Base-by-base conservation (phyloP, 92 coral and sea anemone genomes). In the Umimayanthus chanpuru region DNA sequence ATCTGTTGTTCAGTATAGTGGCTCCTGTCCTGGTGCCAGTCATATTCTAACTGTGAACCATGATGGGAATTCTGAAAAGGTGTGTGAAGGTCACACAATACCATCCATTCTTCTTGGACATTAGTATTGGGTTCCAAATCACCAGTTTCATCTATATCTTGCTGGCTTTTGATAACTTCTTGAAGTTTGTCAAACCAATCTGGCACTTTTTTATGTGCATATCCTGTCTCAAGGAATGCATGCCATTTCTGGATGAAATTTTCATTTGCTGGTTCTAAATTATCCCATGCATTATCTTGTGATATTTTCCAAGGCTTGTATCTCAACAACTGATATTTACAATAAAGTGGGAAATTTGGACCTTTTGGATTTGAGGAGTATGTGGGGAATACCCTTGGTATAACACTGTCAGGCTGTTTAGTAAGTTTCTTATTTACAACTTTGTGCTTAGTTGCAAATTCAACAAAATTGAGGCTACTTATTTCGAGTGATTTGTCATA, bases 271-370 rank as follows among this genome's bases (percentile, higher is more conserved):
- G 88, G 79, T 44, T 85, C 88, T 85, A 68, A 79, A 77, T 85
- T 85, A 85, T 77, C 43, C 88, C 88, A 85, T 43, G 90, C 86
- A 88, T 88, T 53, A 41, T 79, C 73, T 66, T 66, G 90, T 20
- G 88, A 68, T 70, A 70, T 75, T 85, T 85, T 58, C 89, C 89
- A 88, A 77, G 90, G 85, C 72, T 87, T 87, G 90, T 87, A 87
- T 43, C 74, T 87, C 2, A 32, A 2, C 0, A 32, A 2, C 2
- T 32, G 36, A 32, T 32, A 32, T 2, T 32, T 32, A 32, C 36
- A 32, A 32, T 32, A 32, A 0, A 32, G 2, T 32, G 36, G 1
- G 2, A 32, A 32, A 32, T 32, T 88, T n/a, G 25, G 28, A 40
- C 90, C 90, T 88, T 88, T 71, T 38, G 90, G 90, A 40, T 88